Conservation (phyloP, 2,888 invertebrate genomes). For the Thereva unica region DNA sequence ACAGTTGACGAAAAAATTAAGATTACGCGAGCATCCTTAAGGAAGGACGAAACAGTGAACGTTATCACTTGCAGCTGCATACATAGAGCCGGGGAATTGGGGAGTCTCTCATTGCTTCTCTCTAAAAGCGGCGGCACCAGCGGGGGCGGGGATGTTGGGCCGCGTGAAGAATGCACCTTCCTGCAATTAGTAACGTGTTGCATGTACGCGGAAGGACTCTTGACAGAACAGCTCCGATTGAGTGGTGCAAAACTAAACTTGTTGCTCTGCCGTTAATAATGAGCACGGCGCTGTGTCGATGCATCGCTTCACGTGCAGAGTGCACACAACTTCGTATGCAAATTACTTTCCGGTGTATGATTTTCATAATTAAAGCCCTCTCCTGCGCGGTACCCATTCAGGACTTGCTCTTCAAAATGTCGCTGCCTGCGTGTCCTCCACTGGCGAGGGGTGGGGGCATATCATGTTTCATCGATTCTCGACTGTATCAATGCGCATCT, state of each 20-base stretch:
- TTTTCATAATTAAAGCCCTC: slow-evolving; percentile 23
- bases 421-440: slow-evolving; percentile 4
- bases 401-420: background rate
- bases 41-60: too few species aligned
- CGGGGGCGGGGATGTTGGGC: too few species aligned
- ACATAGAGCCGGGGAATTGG: too few species aligned
- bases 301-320: background rate
- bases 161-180: background rate
- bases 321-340: slow-evolving; percentile 21
- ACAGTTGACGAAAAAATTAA: background rate
- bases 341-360: slow-evolving; percentile 28
- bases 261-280: slow-evolving; percentile 18
- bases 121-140: too few species aligned
- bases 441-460: background rate
- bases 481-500: slow-evolving; percentile 12
- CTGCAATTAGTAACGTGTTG: slow-evolving; percentile 28
- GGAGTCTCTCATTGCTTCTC: too few species aligned
- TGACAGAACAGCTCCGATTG: slow-evolving; percentile 1
- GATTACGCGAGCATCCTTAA: too few species aligned
- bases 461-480: slow-evolving; percentile 29
- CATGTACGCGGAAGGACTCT: slow-evolving; percentile 5
- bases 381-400: too few species aligned
- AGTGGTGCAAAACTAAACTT: slow-evolving; percentile 10
- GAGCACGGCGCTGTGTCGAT: background rate
- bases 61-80: too few species aligned